A percentile compares a stretch with the other conserved stretches of the same genome.
These are phyloP conservation scores for Sturnira hondurensis DNA, from an alignment of 2,113 vertebrate genomes.

Conservation along the genomic window DNA sequence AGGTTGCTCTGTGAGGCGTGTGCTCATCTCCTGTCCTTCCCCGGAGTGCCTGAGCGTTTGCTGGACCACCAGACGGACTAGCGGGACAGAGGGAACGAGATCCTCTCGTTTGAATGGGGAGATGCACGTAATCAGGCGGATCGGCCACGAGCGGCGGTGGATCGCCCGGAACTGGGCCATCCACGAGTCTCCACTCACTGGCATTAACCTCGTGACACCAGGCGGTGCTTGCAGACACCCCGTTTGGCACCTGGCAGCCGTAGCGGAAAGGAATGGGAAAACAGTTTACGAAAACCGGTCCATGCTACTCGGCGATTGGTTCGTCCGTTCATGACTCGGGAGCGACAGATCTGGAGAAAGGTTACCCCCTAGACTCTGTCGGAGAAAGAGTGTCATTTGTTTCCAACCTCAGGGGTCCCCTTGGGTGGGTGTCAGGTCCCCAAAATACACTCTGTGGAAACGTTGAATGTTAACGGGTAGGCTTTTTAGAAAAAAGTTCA, in stretches of 20 bases:
- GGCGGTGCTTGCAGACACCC: not conserved
- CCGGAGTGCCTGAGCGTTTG: not conserved
- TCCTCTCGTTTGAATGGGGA: not conserved
- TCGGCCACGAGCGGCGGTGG: not conserved
- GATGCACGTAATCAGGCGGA: not conserved
- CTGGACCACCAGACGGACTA: not conserved
- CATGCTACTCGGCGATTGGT: not conserved
- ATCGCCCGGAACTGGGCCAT: not conserved
- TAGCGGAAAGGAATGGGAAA: not conserved
- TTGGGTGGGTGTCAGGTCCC: not conserved
- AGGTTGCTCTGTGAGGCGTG: not conserved
- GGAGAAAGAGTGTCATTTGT: not conserved
- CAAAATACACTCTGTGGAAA: not conserved
- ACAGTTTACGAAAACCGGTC: not conserved
- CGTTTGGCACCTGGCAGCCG: not conserved
- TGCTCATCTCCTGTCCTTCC: not conserved
- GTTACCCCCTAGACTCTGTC: not conserved
- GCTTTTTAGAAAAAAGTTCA: not conserved
- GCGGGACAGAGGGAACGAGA: not conserved
- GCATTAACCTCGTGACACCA: not conserved
- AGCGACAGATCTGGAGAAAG: not conserved
- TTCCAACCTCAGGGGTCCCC: not conserved
- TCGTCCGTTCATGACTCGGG: not conserved
- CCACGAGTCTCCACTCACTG: not conserved
- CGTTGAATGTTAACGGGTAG: not conserved